A percentile compares a stretch with the other conserved stretches of the same genome.
phyloP scores from a whole-genome alignment of 1,140 invertebrate species.

The Drosophila equinoxialis region DNA sequence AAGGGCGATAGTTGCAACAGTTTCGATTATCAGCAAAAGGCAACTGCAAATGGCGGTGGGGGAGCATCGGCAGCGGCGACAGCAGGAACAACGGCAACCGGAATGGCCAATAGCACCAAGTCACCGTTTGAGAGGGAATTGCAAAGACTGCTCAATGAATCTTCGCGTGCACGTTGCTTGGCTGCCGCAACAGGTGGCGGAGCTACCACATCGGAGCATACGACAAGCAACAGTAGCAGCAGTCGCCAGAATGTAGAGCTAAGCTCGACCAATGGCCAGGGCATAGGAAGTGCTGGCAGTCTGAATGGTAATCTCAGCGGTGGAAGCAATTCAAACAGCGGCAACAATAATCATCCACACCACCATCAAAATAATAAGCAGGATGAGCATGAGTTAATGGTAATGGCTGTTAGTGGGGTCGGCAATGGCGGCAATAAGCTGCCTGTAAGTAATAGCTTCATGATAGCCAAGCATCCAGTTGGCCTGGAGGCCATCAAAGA shows the following conservation, averaged over 20 bases:
- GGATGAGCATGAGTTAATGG: conserved; percentile 52
- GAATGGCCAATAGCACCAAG: conserved; percentile 50
- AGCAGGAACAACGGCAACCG: background rate
- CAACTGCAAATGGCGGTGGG: conserved; percentile 44
- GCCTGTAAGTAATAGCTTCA: conserved; percentile 76
- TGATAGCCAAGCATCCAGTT: conserved; percentile 82
- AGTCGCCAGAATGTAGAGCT: conserved; percentile 73
- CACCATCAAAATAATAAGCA: conserved; percentile 13
- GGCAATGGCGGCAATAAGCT: conserved; percentile 45
- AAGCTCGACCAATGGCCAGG: conserved; percentile 59
- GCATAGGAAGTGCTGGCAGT: conserved; percentile 51
- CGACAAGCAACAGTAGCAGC: conserved; percentile 69
- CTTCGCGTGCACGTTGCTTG: conserved; percentile 64
- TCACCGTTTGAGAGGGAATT: conserved; percentile 89
- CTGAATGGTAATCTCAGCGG: conserved; percentile 78
- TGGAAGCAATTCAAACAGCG: conserved; percentile 75
- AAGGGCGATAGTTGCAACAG: conserved; percentile 86
- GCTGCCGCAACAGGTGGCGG: conserved; percentile 22
- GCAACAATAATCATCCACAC: conserved; percentile 72
- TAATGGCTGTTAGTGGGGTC: conserved; percentile 23
- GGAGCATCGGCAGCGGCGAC: conserved; percentile 1
- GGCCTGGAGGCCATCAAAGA: conserved; percentile 82
- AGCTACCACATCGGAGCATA: conserved; percentile 51
- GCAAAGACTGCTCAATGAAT: conserved; percentile 88
- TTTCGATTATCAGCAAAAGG: conserved; percentile 84